Evolutionary conservation across 1,140 invertebrate genomes (phyloP).

Genomic region (Habropoda laboriosa): DNA sequence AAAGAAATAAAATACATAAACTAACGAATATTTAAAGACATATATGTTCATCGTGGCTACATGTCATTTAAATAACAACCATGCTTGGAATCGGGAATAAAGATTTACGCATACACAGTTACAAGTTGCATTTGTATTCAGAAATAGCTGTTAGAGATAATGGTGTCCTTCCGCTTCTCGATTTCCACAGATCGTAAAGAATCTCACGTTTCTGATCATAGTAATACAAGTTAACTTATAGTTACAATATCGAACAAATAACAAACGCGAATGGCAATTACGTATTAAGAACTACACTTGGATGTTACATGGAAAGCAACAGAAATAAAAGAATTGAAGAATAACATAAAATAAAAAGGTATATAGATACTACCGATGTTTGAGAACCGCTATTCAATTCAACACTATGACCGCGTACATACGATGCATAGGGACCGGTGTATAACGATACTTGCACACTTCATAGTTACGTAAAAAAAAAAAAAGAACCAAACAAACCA

Average conservation of each 20-base stretch:
- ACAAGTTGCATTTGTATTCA: conserved; percentile 37
- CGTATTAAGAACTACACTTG: background rate
- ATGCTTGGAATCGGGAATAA: conserved; percentile 7
- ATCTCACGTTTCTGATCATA: conserved; percentile 11
- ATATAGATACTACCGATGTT: background rate
- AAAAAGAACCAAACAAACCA: background rate
- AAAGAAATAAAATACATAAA: background rate
- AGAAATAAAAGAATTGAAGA: background rate
- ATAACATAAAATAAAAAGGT: background rate
- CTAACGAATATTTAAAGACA: too few species aligned
- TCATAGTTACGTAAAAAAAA: background rate
- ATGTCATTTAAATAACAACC: conserved; percentile 7
- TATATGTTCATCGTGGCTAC: background rate
- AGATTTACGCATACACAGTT: background rate
- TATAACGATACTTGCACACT: conserved; percentile 2
- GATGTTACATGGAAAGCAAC: background rate
- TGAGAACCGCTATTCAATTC: conserved; percentile 30
- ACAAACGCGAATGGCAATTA: background rate
- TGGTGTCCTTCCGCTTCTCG: conserved; percentile 36
- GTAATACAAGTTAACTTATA: too few species aligned
- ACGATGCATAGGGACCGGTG: background rate
- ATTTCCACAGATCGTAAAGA: conserved; percentile 23
- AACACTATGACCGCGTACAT: background rate
- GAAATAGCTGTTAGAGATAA: conserved; percentile 28
- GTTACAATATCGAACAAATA: background rate